Conservation (phyloP, 2,113 vertebrate species). For the Amblyopsis rosae region DNA sequence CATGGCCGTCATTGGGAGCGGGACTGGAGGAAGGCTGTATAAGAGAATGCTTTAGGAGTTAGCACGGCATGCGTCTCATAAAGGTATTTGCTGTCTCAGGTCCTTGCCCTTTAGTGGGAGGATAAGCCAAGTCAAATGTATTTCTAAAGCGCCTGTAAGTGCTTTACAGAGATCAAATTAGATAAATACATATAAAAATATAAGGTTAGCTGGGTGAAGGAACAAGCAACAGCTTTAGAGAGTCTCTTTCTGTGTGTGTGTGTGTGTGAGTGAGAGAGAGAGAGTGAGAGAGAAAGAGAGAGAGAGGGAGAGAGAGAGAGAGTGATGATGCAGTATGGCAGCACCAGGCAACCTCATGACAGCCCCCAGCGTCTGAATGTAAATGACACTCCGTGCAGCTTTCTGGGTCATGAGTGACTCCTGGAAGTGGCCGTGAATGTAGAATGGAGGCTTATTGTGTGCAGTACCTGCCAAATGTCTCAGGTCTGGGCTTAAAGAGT, state of each 20-base stretch:
- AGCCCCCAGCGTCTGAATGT: neutral
- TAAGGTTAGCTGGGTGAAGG: neutral
- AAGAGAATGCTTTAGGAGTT: conserved; percentile 8
- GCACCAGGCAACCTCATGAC: neutral
- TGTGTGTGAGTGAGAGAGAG: neutral
- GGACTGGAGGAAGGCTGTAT: neutral
- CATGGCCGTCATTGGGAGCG: conserved; percentile 11
- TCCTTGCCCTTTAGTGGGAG: neutral
- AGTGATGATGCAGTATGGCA: neutral
- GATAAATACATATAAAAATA: conserved; percentile 1
- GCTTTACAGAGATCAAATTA: conserved; percentile 11
- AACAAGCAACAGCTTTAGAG: neutral
- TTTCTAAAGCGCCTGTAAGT: conserved; percentile 13
- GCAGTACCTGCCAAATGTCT: neutral
- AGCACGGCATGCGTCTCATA: conserved; percentile 5
- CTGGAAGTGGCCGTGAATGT: too few relatives aligned
- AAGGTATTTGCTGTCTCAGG: neutral
- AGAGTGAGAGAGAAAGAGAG: neutral
- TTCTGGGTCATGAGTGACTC: too few relatives aligned
- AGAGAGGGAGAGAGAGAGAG: neutral
- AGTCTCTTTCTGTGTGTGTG: neutral
- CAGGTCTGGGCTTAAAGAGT: neutral
- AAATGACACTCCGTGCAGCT: neutral
- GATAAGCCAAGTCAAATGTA: neutral
- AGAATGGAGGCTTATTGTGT: neutral